These are phyloP conservation scores for Arremon aurantiirostris DNA, from an alignment of 2,797 vertebrate species.

Conservation along the genomic window DNA sequence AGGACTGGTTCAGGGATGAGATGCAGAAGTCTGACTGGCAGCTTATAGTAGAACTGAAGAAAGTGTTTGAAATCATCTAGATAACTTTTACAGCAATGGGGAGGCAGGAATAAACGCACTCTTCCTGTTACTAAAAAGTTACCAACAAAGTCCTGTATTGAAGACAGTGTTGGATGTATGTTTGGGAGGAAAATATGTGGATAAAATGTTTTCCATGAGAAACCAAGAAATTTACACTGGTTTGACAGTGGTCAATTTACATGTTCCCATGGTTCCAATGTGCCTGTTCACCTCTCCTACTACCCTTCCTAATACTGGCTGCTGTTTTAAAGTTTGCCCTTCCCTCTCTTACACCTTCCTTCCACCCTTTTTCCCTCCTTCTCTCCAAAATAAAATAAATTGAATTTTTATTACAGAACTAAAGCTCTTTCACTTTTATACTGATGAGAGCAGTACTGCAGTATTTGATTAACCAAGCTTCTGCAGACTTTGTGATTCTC, in stretches of 20 bases:
- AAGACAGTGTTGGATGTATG: conserved; percentile 71
- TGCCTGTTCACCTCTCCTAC: conserved; percentile 79
- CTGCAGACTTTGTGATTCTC: conserved; percentile 78
- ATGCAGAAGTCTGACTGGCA: conserved; percentile 98
- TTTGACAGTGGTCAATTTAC: conserved; percentile 94
- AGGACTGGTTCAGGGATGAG: conserved; percentile 98
- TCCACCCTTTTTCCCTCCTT: background rate
- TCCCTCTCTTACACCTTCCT: conserved; percentile 43
- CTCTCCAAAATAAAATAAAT: conserved; percentile 60
- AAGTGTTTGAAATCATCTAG: conserved; percentile 99
- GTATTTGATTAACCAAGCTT: conserved; percentile 78
- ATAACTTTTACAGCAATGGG: conserved; percentile 40
- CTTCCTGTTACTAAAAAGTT: conserved; percentile 56
- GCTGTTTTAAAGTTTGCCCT: conserved; percentile 84
- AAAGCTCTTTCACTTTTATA: conserved; percentile 81
- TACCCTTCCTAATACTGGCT: conserved; percentile 73
- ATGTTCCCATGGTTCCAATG: conserved; percentile 82
- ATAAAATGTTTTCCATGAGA: conserved; percentile 96
- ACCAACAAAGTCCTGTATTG: conserved; percentile 66
- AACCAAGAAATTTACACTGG: conserved; percentile 95
- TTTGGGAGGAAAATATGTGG: conserved; percentile 75
- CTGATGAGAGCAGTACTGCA: conserved; percentile 80
- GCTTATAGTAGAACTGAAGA: conserved; percentile 98
- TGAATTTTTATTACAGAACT: conserved; percentile 79
- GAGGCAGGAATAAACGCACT: conserved; percentile 62